Percentiles rank a stretch among this genome's conserved stretches.
Conservation (phyloP, 2,888 invertebrate species). For the Gari tellinella region DNA sequence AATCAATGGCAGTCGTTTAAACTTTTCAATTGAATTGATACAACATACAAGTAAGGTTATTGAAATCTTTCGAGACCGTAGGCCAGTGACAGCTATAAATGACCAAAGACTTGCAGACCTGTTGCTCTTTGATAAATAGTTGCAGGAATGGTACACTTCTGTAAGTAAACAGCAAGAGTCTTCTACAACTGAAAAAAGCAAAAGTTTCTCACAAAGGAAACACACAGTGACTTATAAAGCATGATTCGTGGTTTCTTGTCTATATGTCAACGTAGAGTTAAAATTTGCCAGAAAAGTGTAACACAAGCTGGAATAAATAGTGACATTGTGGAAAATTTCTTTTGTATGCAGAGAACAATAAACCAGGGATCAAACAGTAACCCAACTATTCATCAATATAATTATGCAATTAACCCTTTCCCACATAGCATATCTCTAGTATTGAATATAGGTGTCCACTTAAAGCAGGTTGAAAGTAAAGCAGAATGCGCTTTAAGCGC, state of each 20-base stretch:
- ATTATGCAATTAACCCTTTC: constrained; percentile 36
- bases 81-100: constrained; percentile 22
- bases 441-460: too few species aligned
- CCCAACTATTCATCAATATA: constrained; percentile 35
- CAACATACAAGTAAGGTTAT: constrained; percentile 28
- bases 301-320: too few species aligned
- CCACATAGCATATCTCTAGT: too few species aligned
- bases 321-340: constrained; percentile 38
- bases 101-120: constrained; percentile 28
- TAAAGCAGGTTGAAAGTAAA: too few species aligned
- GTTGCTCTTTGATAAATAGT: constrained; percentile 15
- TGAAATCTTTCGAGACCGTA: constrained; percentile 35
- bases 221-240: constrained; percentile 22
- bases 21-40: constrained; percentile 26
- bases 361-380: constrained; percentile 29
- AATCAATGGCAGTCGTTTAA: constrained; percentile 21
- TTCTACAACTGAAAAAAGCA: constrained; percentile 19
- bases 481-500: constrained; percentile 35
- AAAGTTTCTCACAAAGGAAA: constrained; percentile 27
- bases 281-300: constrained; percentile 28
- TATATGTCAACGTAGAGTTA: constrained; percentile 28
- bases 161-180: constrained; percentile 1
- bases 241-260: constrained; percentile 39
- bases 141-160: constrained; percentile 21
- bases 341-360: constrained; percentile 37